Conservation (phyloP, 30 jellyfish, hydroid and myxozoan species). For the Haliclystus octoradiatus region DNA sequence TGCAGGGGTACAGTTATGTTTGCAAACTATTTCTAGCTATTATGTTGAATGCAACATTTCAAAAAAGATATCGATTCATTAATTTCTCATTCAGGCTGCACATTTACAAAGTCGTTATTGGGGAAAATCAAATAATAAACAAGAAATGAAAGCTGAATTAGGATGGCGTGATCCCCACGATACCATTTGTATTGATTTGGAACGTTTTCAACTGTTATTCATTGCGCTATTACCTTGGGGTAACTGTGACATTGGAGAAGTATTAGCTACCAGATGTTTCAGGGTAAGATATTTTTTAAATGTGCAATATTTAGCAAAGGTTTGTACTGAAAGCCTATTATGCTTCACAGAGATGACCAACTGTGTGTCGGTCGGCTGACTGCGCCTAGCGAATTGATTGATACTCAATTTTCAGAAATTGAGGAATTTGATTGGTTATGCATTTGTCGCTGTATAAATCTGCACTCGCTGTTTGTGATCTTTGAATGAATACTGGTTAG, state of each 20-base stretch:
- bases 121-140: conserved; percentile 45
- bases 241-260: conserved; percentile 71
- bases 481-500: too few relatives aligned
- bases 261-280: conserved; percentile 75
- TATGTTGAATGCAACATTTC: too few relatives aligned
- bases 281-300: too few relatives aligned
- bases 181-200: conserved; percentile 67
- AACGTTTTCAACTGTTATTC: conserved; percentile 60
- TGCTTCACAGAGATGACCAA: too few relatives aligned
- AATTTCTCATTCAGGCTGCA: conserved; percentile 47
- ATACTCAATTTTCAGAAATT: too few relatives aligned
- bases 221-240: conserved; percentile 85
- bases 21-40: too few relatives aligned
- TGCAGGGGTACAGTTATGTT: too few relatives aligned
- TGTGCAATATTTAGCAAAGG: neutral
- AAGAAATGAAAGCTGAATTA: conserved; percentile 44
- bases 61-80: too few relatives aligned
- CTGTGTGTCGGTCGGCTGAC: too few relatives aligned
- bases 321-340: neutral
- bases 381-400: too few relatives aligned
- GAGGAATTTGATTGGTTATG: neutral
- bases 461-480: too few relatives aligned
- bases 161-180: conserved; percentile 98
- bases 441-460: too few relatives aligned
- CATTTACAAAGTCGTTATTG: conserved; percentile 86